phyloP scores from a whole-genome alignment of 2,888 invertebrate genomes.

The Nomada ruficornis region DNA sequence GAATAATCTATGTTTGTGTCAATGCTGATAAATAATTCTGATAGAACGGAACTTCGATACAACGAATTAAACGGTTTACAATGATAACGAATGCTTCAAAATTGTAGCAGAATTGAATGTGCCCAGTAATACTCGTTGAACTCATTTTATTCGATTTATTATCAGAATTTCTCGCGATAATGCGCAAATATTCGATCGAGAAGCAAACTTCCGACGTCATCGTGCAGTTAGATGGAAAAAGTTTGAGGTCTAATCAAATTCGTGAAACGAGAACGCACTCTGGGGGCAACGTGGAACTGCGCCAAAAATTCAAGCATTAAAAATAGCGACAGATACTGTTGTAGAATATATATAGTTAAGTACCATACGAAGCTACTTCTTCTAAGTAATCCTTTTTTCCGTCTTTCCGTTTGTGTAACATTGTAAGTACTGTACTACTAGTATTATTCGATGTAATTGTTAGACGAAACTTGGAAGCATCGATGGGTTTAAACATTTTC shows the following conservation, averaged over 20 bases:
- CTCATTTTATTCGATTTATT: not conserved
- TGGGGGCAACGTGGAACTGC: slow-evolving; percentile 39
- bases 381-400: not conserved
- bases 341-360: slow-evolving; percentile 32
- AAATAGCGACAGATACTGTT: slow-evolving; percentile 35
- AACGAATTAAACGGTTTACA: not conserved
- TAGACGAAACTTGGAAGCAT: not conserved
- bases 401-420: not conserved
- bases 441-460: not conserved
- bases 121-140: not conserved
- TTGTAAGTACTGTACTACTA: not conserved
- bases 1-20: too few species aligned
- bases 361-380: slow-evolving; percentile 33
- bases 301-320: slow-evolving; percentile 60
- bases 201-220: slow-evolving; percentile 22
- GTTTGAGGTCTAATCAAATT: slow-evolving; percentile 48
- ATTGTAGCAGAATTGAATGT: not conserved
- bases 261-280: slow-evolving; percentile 13
- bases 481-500: not conserved
- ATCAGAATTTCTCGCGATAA: not conserved
- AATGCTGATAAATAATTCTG: too few species aligned
- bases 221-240: slow-evolving; percentile 49
- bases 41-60: not conserved
- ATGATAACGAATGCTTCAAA: not conserved
- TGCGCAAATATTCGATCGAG: not conserved